phyloP scores from a whole-genome alignment of 2,888 invertebrate genomes.

The Craniophora ligustri region DNA sequence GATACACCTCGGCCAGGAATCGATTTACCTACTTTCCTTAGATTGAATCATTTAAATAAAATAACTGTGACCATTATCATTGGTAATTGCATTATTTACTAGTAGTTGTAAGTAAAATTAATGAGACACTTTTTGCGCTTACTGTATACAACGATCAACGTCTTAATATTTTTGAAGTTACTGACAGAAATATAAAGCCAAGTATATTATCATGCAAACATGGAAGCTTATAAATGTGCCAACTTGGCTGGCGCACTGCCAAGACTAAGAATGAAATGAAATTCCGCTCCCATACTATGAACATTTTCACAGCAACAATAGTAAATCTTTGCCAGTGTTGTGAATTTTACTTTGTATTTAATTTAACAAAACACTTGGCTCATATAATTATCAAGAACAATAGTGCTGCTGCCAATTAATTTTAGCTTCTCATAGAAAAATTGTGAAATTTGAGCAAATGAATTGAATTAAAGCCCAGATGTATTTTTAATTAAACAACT shows the following conservation, averaged over 20 bases:
- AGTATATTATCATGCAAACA: conserved; percentile 36
- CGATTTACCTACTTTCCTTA: no score
- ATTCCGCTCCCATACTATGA: conserved; percentile 21
- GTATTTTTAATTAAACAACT: conserved; percentile 16
- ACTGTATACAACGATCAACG: conserved; percentile 6
- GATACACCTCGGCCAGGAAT: no score
- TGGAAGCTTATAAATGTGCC: conserved; percentile 28
- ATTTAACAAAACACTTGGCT: conserved; percentile 47
- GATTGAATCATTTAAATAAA: no score
- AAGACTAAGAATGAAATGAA: conserved; percentile 25
- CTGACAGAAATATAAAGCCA: conserved; percentile 25
- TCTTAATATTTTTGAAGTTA: conserved; percentile 26
- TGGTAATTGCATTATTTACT: no score
- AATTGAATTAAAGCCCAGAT: conserved; percentile 25
- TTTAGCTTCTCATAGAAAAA: conserved; percentile 54
- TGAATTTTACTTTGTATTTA: conserved; percentile 33
- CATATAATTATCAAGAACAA: conserved; percentile 58
- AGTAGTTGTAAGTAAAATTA: not conserved
- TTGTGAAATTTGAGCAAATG: conserved; percentile 38
- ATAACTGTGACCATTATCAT: no score
- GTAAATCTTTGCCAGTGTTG: conserved; percentile 12
- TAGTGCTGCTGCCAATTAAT: conserved; percentile 47
- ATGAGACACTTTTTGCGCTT: not conserved
- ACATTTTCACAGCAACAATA: conserved; percentile 29
- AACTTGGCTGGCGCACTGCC: conserved; percentile 42